Evolutionary conservation across 2,888 invertebrate genomes (phyloP), one percentile per base, ranked within the genome.

Genomic region (Eristalis pertinax): DNA sequence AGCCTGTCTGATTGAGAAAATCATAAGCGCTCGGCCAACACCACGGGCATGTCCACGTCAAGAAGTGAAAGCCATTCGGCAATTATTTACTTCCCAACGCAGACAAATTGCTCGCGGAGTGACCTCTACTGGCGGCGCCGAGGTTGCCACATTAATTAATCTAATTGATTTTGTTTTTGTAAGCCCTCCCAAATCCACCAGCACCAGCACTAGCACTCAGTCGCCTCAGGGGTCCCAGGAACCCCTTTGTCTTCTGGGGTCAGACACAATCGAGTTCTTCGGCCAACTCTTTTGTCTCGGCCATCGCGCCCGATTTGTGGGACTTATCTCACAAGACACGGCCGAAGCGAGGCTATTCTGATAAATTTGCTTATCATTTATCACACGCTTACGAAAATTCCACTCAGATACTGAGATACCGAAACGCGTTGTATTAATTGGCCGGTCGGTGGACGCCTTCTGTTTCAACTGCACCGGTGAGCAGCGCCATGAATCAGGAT

Each of bases 401-500:
- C 81, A 64, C 11, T 8, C 8, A 74, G 32, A 76, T 67, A 72
- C 67, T 56, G 32, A 41, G 19, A 41, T 50, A 62, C 8, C 32
- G 32, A 56, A 72, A 50, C 7, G 50, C 35, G 22, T 19, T 29
- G 13, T 50, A 77, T 77, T 85, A 85, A 81, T 85, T 85, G 76
- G 41, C 50, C 7, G 19, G 7, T 3, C 32, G 32, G 32, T 70
- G 24, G 13, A 69, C 60, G 63, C 85, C 85, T 85, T 81, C 69
- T 73, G 68, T 77, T 81, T 64, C 70, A n/a, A 29, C 22, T 60
- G 24, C 32, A 64, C 74, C n/a, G 41, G 64, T 26, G 32, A 73
- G 62, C 76, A 72, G 67, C 41, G 64, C 60, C 84, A 87, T 87
- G 76, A 65, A 76, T 76, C 87, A 80, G 84, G 87, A 87, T 87